Evolutionary conservation across 1,140 invertebrate genomes (phyloP), one percentile per base, ranked within the genome.

Genomic region (Chionoecetes opilio): DNA sequence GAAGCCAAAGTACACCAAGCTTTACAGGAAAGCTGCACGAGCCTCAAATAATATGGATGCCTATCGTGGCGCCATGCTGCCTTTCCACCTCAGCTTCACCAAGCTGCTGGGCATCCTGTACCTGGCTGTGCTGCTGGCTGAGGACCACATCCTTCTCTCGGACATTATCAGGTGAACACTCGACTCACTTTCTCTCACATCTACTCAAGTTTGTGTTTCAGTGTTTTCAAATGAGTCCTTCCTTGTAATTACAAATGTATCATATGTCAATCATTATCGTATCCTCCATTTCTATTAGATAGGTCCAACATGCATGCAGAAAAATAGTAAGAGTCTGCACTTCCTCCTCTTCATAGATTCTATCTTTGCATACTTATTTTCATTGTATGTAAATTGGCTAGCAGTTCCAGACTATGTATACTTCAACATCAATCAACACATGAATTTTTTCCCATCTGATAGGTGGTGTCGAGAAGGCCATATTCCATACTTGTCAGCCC

Each of bases 401-500:
- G n/a, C n/a, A n/a, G n/a, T n/a, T n/a, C n/a, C n/a, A n/a, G n/a
- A n/a, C n/a, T n/a, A n/a, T n/a, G n/a, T n/a, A n/a, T n/a, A n/a
- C n/a, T n/a, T n/a, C n/a, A n/a, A n/a, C n/a, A n/a, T n/a, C n/a
- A n/a, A n/a, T 9, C 21, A 53, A 53, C 2, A 3, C 11, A 14
- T 53, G 46, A 14, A 53, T 53, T 6, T 41, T 9, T 53, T 17
- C 46, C 46, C 9, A 0, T 53, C 46, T 53, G 29, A 5, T 29
- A 93, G 93, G 21, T 93, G 93, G 93, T 93, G 93, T 82, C 93
- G 93, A 75, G 93, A 93, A 37, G 93, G 93, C 32, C 93, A 93
- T 86, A 88, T 93, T 41, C 93, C 93, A 6, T 93, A 93, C 29
- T 17, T 88, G 21, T 93, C 93, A 14, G 93, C 93, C 26, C 93